phyloP scores from a whole-genome alignment of 2,797 vertebrate genomes.

The Chaenodraco wilsoni region DNA sequence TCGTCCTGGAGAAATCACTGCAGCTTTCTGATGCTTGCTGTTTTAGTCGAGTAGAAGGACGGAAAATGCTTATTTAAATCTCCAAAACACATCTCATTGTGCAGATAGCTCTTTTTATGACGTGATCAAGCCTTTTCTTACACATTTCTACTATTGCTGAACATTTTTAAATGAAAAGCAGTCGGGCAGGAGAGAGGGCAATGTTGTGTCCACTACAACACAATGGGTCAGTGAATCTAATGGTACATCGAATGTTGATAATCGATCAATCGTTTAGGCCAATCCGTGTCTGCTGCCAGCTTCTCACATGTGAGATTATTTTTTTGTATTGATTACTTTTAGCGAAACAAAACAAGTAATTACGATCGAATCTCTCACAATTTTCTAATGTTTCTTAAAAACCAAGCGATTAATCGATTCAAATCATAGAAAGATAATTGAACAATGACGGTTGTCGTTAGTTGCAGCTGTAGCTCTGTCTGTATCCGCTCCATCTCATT shows the following conservation, averaged over 20 bases:
- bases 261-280: conserved; percentile 25
- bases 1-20: neutral
- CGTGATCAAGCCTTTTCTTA: neutral
- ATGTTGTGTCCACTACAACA: neutral
- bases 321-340: neutral
- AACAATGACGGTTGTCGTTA: neutral
- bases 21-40: conserved; percentile 4
- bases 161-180: neutral
- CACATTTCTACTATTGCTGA: neutral
- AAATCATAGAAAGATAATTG: neutral
- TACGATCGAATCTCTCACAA: neutral
- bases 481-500: conserved; percentile 79
- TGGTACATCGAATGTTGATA: neutral
- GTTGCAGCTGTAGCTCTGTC: conserved; percentile 23
- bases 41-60: neutral
- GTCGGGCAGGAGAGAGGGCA: neutral
- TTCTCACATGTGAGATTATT: conserved; percentile 12
- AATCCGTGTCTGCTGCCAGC: neutral
- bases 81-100: neutral
- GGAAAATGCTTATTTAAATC: neutral
- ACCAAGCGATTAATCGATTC: conserved; percentile 27
- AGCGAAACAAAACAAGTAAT: neutral
- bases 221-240: neutral
- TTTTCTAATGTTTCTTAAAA: neutral
- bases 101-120: neutral